Evolutionary conservation across 2,888 invertebrate genomes (phyloP).

Genomic region (Andrena hattorfiana): DNA sequence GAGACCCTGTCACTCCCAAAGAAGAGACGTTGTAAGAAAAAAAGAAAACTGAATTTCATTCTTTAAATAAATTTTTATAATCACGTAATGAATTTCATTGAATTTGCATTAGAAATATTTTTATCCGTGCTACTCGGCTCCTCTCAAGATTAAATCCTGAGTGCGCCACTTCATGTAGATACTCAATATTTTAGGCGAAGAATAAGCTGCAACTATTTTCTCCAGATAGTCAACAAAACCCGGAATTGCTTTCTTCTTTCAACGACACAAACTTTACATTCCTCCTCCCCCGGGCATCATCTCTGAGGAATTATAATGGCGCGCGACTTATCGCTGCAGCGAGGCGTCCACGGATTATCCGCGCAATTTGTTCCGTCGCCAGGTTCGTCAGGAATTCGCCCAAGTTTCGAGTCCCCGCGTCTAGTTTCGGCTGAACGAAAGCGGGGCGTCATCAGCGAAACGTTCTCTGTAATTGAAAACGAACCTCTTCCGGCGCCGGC

Average conservation of each 20-base stretch:
- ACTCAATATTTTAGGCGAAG: too few species aligned
- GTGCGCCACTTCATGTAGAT: too few species aligned
- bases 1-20: too few species aligned
- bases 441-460: conserved; percentile 59
- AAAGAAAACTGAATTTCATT: too few species aligned
- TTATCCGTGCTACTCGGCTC: too few species aligned
- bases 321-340: conserved; percentile 37
- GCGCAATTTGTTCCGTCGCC: conserved; percentile 57
- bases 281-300: conserved; percentile 14
- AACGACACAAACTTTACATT: background rate
- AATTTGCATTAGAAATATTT: too few species aligned
- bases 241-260: background rate
- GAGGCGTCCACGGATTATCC: conserved; percentile 35
- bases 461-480: conserved; percentile 74
- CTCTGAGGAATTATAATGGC: conserved; percentile 19
- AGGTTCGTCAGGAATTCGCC: conserved; percentile 44
- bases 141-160: too few species aligned
- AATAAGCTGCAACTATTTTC: too few species aligned
- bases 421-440: conserved; percentile 47
- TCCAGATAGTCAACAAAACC: too few species aligned
- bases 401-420: conserved; percentile 25
- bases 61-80: too few species aligned
- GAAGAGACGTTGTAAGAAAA: too few species aligned
- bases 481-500: conserved; percentile 57
- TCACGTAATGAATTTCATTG: too few species aligned